phyloP scores from a whole-genome alignment of 2,888 invertebrate genomes.

The Nemotelus pantherinus region DNA sequence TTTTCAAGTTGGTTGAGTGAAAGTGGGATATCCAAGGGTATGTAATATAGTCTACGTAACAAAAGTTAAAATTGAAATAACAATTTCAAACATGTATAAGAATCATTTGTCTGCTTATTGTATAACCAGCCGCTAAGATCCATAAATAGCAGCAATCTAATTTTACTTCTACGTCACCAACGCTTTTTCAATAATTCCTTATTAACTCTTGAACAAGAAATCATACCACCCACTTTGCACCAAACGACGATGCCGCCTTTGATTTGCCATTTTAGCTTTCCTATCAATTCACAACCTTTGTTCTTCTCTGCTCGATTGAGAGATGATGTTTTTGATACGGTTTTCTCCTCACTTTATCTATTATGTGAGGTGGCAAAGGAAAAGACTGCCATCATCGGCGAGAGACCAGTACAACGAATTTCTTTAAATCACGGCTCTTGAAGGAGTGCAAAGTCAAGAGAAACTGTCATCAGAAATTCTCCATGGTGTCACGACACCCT shows the following conservation, averaged over 20 bases:
- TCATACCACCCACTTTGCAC: conserved; percentile 5
- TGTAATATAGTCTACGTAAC: too few relatives aligned
- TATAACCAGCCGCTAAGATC: not conserved
- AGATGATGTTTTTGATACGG: conserved; percentile 17
- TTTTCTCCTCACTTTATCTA: not conserved
- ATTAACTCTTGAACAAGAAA: conserved; percentile 1
- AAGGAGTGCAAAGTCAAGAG: not conserved
- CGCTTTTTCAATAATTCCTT: not conserved
- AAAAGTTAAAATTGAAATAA: not conserved
- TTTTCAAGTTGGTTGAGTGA: too few relatives aligned
- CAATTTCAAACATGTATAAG: not conserved
- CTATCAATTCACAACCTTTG: conserved; percentile 25
- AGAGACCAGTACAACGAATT: not conserved
- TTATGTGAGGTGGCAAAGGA: conserved; percentile 18
- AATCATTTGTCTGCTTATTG: not conserved
- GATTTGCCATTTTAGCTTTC: conserved; percentile 5
- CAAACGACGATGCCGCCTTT: not conserved
- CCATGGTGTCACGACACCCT: not conserved
- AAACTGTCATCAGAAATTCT: not conserved
- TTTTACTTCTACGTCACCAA: too few relatives aligned
- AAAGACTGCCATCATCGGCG: not conserved
- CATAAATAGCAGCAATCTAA: too few relatives aligned
- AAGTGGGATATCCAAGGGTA: too few relatives aligned
- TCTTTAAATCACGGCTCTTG: not conserved
- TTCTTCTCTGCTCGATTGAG: conserved; percentile 5